phyloP scores from a whole-genome alignment of 2,113 vertebrate genomes.

The Crotalus helleri region DNA sequence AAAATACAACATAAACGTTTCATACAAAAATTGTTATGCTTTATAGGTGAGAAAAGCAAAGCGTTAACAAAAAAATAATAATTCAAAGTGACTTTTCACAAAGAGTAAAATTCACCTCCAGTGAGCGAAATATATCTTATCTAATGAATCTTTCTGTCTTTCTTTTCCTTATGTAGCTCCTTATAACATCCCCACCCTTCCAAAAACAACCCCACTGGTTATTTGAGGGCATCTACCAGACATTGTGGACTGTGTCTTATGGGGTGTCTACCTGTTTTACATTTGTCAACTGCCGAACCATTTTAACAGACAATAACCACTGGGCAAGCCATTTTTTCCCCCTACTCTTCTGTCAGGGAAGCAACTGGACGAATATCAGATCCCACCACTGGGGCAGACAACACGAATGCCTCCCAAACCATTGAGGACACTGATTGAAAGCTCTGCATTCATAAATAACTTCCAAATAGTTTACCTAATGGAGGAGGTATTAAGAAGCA shows the following conservation, averaged over 20 bases:
- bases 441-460: neutral
- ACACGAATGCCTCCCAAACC: neutral
- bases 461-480: slow-evolving; percentile 2
- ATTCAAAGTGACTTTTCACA: neutral
- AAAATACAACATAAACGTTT: neutral
- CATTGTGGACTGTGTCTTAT: neutral
- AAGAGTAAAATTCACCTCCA: neutral
- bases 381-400: neutral
- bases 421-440: neutral
- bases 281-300: neutral
- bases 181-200: neutral
- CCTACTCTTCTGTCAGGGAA: neutral
- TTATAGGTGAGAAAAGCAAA: neutral
- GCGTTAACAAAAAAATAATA: neutral
- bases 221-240: neutral
- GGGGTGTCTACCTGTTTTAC: neutral
- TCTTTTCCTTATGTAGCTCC: neutral
- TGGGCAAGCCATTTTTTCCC: neutral
- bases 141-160: neutral
- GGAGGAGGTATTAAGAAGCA: neutral
- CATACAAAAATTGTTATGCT: neutral
- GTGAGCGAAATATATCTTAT: neutral
- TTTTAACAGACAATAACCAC: neutral
- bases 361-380: neutral
- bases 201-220: neutral